Evolutionary conservation across 2,888 invertebrate species (phyloP), one percentile per base, ranked within the genome.

Genomic region (Megalurothrips usitatus): DNA sequence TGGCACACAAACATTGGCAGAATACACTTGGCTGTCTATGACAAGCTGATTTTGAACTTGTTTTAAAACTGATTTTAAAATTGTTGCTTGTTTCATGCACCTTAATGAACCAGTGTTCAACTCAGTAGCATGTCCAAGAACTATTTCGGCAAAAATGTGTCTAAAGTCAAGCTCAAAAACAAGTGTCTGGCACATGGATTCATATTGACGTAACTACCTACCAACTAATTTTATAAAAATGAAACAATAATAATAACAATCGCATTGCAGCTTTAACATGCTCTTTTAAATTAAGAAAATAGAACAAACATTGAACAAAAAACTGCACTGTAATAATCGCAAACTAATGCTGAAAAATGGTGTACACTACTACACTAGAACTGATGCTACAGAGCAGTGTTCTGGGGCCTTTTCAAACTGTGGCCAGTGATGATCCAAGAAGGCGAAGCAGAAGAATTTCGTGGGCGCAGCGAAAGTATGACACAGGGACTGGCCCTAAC

Each of bases 401-500:
- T 43, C 34, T 43, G 6, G 34, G 34, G 34, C 34, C 34, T 2
- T 43, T 43, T 43, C 34, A 43, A 43, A 43, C 34, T 43, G 34
- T 4, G 34, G 34, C 34, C 34, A 43, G 1, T 75, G 68, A 75
- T 75, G 68, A 26, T 75, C 68, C 68, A 23, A 23, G 68, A 26
- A 75, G 68, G 68, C 26, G 68, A 81, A 47, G 43, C 81, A 81
- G 48, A n/a, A 28, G 34, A 81, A 80, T 68, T 49, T 43, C 81
- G 68, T 82, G 81, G 80, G 78, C 83, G 82, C 89, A 89, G 89
- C 91, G 92, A 89, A 93, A 96, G 96, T 94, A 95, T 96, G 92
- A 96, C 94, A 94, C 94, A 95, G 94, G 91, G 92, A 96, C 97
- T 94, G 96, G 92, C 91, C 84, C 86, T 88, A 86, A 87, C 86